A percentile compares a stretch with the other conserved stretches of the same genome.
These are phyloP conservation scores for Ormyrus pomaceus DNA, from an alignment of 2,888 invertebrate species.

Conservation along the genomic window DNA sequence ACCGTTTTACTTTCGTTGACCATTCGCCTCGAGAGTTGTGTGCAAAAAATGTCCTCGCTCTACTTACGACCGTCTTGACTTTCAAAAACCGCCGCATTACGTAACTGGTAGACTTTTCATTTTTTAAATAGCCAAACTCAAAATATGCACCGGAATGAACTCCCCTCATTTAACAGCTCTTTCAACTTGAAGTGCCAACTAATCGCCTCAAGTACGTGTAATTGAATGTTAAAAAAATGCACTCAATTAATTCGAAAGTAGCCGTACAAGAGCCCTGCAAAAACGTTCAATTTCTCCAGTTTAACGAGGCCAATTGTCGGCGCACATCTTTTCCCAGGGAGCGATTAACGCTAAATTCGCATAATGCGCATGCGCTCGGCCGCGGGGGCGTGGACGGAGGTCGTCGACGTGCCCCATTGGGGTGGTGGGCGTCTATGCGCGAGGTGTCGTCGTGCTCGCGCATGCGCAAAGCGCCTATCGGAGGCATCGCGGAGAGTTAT, in stretches of 20 bases:
- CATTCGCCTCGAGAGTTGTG: neutral
- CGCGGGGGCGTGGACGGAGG: neutral
- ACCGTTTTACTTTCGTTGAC: slow-evolving; percentile 27
- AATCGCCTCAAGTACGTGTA: neutral
- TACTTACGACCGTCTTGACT: slow-evolving; percentile 6
- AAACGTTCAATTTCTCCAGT: too few relatives aligned
- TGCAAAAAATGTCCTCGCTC: slow-evolving; percentile 34
- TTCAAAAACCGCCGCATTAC: slow-evolving; percentile 4
- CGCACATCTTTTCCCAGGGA: too few relatives aligned
- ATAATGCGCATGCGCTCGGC: too few relatives aligned
- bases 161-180: neutral
- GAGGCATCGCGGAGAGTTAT: too few relatives aligned
- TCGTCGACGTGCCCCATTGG: neutral
- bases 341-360: too few relatives aligned
- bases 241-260: too few relatives aligned
- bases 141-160: neutral
- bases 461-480: neutral
- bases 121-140: too few relatives aligned
- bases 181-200: neutral
- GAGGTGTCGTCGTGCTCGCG: neutral
- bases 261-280: too few relatives aligned
- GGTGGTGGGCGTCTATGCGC: neutral
- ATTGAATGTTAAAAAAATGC: neutral
- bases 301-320: too few relatives aligned
- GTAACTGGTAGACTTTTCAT: neutral